A percentile compares a stretch with the other conserved stretches of the same genome.
Evolutionary conservation across 1,140 invertebrate species (phyloP).

Genomic region (Spodoptera litura): DNA sequence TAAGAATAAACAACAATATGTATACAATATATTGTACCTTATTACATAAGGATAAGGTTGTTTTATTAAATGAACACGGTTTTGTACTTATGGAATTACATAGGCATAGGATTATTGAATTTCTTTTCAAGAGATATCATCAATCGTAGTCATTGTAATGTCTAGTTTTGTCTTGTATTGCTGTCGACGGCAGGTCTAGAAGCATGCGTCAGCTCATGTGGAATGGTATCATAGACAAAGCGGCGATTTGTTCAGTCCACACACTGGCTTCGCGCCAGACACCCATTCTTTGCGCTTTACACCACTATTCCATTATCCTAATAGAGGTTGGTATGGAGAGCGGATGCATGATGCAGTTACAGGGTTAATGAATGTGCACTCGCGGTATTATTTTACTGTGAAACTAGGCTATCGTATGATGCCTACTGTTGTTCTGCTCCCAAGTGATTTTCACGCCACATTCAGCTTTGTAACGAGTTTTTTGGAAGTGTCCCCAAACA

Average conservation of each 20-base stretch:
- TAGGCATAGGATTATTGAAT: neutral
- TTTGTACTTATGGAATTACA: slow-evolving; percentile 15
- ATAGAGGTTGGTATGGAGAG: slow-evolving; percentile 60
- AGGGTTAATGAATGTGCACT: slow-evolving; percentile 60
- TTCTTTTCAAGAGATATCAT: neutral
- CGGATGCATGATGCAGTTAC: slow-evolving; percentile 56
- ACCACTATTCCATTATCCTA: slow-evolving; percentile 69
- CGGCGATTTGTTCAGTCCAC: slow-evolving; percentile 48
- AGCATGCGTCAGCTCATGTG: slow-evolving; percentile 38
- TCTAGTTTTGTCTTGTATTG: neutral
- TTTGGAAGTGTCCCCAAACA: slow-evolving; percentile 39
- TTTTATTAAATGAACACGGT: neutral
- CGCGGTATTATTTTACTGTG: slow-evolving; percentile 53
- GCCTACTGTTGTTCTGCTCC: slow-evolving; percentile 27
- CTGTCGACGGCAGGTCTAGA: slow-evolving; percentile 16
- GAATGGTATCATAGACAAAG: slow-evolving; percentile 48
- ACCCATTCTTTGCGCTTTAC: slow-evolving; percentile 67
- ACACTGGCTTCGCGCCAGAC: slow-evolving; percentile 60
- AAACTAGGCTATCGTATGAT: slow-evolving; percentile 39
- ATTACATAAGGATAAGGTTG: slow-evolving; percentile 12
- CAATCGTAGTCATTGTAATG: too few species aligned
- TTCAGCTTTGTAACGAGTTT: slow-evolving; percentile 28
- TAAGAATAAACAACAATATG: neutral
- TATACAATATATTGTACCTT: neutral
- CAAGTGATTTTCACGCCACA: slow-evolving; percentile 41